Base-by-base conservation (phyloP, 2,888 invertebrate genomes). In the Nephrocerus scutellatus region DNA sequence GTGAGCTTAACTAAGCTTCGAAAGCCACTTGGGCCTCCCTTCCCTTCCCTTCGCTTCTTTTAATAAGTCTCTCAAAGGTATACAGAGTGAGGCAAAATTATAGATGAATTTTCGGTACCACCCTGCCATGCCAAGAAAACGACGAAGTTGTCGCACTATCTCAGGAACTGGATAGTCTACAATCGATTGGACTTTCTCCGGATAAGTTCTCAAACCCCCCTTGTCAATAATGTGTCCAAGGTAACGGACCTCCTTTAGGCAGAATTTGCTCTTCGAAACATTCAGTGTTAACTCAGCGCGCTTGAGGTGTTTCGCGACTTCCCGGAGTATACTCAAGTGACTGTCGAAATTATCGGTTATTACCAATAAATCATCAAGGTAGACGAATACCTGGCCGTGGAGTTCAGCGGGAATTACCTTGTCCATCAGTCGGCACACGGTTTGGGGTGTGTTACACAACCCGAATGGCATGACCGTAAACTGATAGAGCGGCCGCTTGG, bases 81-180 rank as follows among this genome's bases (percentile, higher is more conserved):
- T 23, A 4, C 42, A 12, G 5, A 39, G 3, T 1, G 34, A 12
- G 1, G 43, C 36, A 23, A 48, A 50, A 28, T 50, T 44, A 5
- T 40, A 26, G 7, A 51, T 48, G 16, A 49, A 51, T 2, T 48
- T 19, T 0, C 48, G 30, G 26, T 49, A 52, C 51, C 50, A 52
- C 0, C 52, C 48, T 3, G 47, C 47, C 26, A 53, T 34, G 1
- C 50, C 49, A n/a, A 51, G 23, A 14, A 53, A 48, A 15, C 51
- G 42, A 2, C 50, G 36, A 9, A 52, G 47, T 25, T 50, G 47
- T 18, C 46, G 46, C 4, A 42, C 8, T 3, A 35, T 43, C 16
- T 42, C 47, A 13, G 52, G 52, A 1, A 41, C 19, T 1, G 52
- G 51, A 39, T 44, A 46, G 6, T 37, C 30, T 2, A 39, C n/a